Evolutionary conservation across 2,888 invertebrate genomes (phyloP).

Genomic region (Rotaria socialis): DNA sequence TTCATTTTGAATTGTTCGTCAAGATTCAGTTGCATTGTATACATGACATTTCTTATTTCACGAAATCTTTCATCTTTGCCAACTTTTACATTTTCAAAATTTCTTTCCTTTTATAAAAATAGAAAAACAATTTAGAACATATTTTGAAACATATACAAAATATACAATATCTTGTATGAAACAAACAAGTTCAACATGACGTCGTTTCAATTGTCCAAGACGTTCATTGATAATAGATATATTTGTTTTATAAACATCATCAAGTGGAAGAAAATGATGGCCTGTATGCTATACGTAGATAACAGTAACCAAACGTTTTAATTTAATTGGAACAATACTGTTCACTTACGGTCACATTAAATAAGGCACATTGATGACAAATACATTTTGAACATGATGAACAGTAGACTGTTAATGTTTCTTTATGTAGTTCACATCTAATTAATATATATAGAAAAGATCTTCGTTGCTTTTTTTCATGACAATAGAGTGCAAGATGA

Average conservation of each 20-base stretch:
- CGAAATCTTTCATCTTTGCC: slow-evolving; percentile 86
- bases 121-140: neutral
- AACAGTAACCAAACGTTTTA: slow-evolving; percentile 34
- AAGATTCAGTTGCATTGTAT: slow-evolving; percentile 83
- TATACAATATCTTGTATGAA: slow-evolving; percentile 80
- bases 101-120: slow-evolving; percentile 69
- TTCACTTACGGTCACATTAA: slow-evolving; percentile 71
- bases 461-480: slow-evolving; percentile 39
- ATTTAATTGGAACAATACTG: too few relatives aligned
- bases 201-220: slow-evolving; percentile 72
- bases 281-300: slow-evolving; percentile 68
- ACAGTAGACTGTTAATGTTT: slow-evolving; percentile 84
- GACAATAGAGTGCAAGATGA: neutral
- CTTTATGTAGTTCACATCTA: slow-evolving; percentile 78
- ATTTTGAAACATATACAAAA: slow-evolving; percentile 37
- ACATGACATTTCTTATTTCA: slow-evolving; percentile 84
- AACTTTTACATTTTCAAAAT: slow-evolving; percentile 80
- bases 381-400: slow-evolving; percentile 83
- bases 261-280: slow-evolving; percentile 83
- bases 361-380: slow-evolving; percentile 84
- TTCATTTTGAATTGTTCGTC: slow-evolving; percentile 84
- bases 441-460: neutral
- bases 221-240: slow-evolving; percentile 79
- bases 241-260: slow-evolving; percentile 83
- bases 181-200: slow-evolving; percentile 78